Percentiles rank a stretch among this genome's conserved stretches.
Evolutionary conservation across 1,140 invertebrate species (phyloP).

Genomic region (Penaeus chinensis): DNA sequence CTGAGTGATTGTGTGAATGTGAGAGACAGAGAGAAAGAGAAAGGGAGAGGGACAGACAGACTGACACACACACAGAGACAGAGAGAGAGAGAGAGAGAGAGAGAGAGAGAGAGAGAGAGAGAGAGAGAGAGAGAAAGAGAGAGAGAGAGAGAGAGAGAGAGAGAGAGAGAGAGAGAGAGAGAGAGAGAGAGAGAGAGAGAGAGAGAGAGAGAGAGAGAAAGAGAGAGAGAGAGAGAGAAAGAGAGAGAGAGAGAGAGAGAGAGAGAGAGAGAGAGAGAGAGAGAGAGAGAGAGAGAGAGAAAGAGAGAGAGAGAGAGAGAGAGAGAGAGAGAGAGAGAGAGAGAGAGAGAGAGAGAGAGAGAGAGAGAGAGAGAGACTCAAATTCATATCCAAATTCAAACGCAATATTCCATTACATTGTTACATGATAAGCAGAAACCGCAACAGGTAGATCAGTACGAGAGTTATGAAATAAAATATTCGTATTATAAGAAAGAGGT

Average conservation of each 20-base stretch:
- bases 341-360: slow-evolving; percentile 23
- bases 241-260: neutral
- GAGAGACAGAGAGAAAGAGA: neutral
- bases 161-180: neutral
- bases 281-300: neutral
- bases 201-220: neutral
- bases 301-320: slow-evolving; percentile 13
- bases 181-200: neutral
- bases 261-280: neutral
- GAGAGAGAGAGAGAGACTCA: neutral
- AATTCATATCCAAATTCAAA: no score
- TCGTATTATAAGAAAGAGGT: no score
- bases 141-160: no score
- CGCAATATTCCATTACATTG: no score
- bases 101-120: neutral
- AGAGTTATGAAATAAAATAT: no score
- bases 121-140: neutral
- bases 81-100: neutral
- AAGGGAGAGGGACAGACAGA: neutral
- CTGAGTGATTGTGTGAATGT: neutral
- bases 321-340: slow-evolving; percentile 36
- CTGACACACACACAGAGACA: neutral
- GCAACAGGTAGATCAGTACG: no score
- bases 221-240: neutral
- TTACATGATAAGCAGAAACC: no score